Conservation (phyloP, 2,888 invertebrate genomes). For the Sympetrum striolatum region DNA sequence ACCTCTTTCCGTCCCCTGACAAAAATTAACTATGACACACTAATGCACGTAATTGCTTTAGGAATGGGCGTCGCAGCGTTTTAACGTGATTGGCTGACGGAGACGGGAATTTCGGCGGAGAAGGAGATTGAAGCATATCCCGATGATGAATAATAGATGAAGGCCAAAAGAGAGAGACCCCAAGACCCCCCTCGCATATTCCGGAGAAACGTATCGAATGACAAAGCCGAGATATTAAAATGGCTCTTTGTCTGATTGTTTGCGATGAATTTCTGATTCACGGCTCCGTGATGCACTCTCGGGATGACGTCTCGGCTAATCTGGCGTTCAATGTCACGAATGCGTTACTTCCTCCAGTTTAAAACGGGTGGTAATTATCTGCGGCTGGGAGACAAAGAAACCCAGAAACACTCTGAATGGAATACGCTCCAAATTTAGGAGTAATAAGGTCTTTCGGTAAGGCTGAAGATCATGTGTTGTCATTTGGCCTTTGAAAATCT, state of each 20-base stretch:
- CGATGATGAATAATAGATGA: slow-evolving; percentile 42
- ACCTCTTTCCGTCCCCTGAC: slow-evolving; percentile 53
- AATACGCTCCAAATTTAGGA: too few relatives aligned
- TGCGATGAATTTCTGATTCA: neutral
- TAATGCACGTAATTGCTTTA: slow-evolving; percentile 58
- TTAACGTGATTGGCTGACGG: slow-evolving; percentile 48
- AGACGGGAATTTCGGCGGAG: slow-evolving; percentile 15
- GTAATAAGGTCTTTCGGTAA: too few relatives aligned
- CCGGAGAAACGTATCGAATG: slow-evolving; percentile 15
- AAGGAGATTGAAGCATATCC: neutral
- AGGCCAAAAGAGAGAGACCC: slow-evolving; percentile 12
- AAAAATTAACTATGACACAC: slow-evolving; percentile 56
- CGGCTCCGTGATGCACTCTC: neutral
- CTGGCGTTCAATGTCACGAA: too few relatives aligned
- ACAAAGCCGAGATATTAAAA: slow-evolving; percentile 12
- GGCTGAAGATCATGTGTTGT: too few relatives aligned
- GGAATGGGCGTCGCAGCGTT: slow-evolving; percentile 47
- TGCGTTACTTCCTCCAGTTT: too few relatives aligned
- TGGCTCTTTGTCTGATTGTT: slow-evolving; percentile 32
- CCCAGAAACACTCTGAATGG: too few relatives aligned
- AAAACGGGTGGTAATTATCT: too few relatives aligned
- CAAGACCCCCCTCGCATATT: neutral
- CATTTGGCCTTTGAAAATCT: too few relatives aligned
- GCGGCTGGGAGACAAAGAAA: too few relatives aligned
- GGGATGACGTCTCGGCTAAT: too few relatives aligned